A percentile compares a stretch with the other conserved stretches of the same genome.
These are phyloP conservation scores for Rhagologus leucostigma DNA, from an alignment of 2,113 vertebrate genomes.

Conservation along the genomic window DNA sequence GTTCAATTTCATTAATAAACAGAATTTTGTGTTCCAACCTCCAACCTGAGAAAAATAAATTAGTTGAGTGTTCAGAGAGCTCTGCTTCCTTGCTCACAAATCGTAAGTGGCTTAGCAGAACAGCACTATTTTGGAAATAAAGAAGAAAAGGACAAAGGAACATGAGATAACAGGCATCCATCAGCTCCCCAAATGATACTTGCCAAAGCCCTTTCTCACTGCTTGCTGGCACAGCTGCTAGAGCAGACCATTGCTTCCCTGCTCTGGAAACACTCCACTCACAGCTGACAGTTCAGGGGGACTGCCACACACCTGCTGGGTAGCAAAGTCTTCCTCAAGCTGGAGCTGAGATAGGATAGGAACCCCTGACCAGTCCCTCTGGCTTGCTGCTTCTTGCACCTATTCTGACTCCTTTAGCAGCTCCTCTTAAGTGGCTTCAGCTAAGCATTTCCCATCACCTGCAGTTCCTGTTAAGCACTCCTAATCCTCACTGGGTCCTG, in stretches of 20 bases:
- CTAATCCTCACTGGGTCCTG: background rate
- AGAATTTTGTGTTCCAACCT: background rate
- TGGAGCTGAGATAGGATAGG: background rate
- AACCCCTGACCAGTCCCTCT: background rate
- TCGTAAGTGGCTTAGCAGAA: background rate
- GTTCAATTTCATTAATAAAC: background rate
- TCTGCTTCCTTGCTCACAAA: background rate
- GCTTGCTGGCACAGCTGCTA: background rate
- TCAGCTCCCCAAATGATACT: background rate
- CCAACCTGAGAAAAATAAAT: constrained; percentile 1
- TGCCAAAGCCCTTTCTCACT: background rate
- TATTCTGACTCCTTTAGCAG: background rate
- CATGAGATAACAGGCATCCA: background rate
- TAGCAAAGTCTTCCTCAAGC: background rate
- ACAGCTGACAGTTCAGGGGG: background rate
- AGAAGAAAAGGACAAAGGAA: background rate
- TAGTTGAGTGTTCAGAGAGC: background rate
- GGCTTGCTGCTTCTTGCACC: background rate
- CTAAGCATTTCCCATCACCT: background rate
- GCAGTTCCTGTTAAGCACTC: background rate
- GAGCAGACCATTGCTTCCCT: background rate
- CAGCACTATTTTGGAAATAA: background rate
- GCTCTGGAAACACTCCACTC: background rate
- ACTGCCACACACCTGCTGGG: background rate
- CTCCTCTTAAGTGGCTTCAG: background rate